These are phyloP conservation scores for Spodoptera litura DNA, from an alignment of 1,140 invertebrate species.

Conservation along the genomic window DNA sequence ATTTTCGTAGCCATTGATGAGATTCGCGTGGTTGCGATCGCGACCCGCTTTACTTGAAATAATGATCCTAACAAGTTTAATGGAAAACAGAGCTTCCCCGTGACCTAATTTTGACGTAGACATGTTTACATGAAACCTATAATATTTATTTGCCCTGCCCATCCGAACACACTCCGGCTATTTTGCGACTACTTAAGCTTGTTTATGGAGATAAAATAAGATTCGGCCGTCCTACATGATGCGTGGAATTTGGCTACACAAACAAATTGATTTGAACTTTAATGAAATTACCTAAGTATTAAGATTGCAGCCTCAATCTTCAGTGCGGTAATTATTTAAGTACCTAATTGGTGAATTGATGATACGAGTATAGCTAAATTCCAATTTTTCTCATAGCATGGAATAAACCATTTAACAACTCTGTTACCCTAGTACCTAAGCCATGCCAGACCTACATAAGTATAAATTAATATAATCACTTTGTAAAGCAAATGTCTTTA, in stretches of 20 bases:
- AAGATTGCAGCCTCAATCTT: no score
- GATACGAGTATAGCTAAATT: no score
- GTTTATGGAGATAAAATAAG: not conserved
- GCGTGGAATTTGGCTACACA: not conserved
- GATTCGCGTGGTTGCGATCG: not conserved
- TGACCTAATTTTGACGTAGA: slow-evolving; percentile 56
- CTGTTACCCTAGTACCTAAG: no score
- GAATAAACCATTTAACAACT: no score
- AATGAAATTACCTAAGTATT: no score
- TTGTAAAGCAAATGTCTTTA: no score
- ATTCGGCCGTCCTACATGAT: not conserved
- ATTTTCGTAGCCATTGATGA: slow-evolving; percentile 11
- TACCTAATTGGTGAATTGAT: no score
- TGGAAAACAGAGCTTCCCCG: slow-evolving; percentile 48
- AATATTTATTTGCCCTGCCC: slow-evolving; percentile 52
- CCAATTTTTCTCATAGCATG: no score
- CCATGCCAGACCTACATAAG: no score
- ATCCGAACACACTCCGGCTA: slow-evolving; percentile 33
- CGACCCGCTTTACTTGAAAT: slow-evolving; percentile 14
- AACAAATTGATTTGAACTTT: not conserved
- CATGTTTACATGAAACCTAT: slow-evolving; percentile 44
- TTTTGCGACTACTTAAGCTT: not conserved
- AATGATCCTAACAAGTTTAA: slow-evolving; percentile 5
- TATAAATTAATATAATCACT: no score
- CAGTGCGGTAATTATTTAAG: no score